Base-by-base conservation (phyloP, 2,888 invertebrate species). In the Philopedon plagiatum region DNA sequence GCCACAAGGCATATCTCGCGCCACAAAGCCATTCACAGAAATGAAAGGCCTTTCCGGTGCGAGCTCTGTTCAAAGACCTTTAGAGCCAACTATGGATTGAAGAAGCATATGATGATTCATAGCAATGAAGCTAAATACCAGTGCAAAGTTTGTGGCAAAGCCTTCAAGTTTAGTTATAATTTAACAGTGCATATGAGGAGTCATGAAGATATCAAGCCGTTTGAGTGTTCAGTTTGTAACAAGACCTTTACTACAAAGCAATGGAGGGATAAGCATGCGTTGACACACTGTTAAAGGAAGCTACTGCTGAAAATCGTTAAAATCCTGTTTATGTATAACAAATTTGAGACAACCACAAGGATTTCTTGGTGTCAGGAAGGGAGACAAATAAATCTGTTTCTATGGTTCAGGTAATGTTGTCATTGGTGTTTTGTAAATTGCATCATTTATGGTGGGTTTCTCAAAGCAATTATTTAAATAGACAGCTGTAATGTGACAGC, bases 151-250 rank as follows among this genome's bases (percentile, higher is more conserved):
- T 74, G 74, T 37, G 71, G 67, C 0, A 74, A 74, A 61, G 66
- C 66, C 2, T 72, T 75, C 23, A 69, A 69, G 46, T 73, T 58
- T 37, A 63, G 64, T 26, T 69, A 74, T 54, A 71, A 68, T 57
- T 71, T 82, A 23, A 77, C 75, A 19, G 76, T 78, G 15, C 89
- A 89, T 75, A 86, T 87, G 86, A 79, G 86, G 0, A 87, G 87
- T 58, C 89, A 89, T 71, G 88, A 87, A 11, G 88, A 87, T 0
- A 87, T 88, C 26, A 88, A 87, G 75, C 82, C 83, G 4, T 81
- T 80, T 65, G 57, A 51, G n/a, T 81, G 83, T 62, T 65, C 62
- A 0, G 56, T 76, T 32, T 81, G 90, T 75, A 88, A 87, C 0
- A 88, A 88, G 75, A 87, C 87, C 29, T 88, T 89, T 77, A 86